phyloP scores from a whole-genome alignment of 2,113 vertebrate genomes.

The Tachysurus vachellii region DNA sequence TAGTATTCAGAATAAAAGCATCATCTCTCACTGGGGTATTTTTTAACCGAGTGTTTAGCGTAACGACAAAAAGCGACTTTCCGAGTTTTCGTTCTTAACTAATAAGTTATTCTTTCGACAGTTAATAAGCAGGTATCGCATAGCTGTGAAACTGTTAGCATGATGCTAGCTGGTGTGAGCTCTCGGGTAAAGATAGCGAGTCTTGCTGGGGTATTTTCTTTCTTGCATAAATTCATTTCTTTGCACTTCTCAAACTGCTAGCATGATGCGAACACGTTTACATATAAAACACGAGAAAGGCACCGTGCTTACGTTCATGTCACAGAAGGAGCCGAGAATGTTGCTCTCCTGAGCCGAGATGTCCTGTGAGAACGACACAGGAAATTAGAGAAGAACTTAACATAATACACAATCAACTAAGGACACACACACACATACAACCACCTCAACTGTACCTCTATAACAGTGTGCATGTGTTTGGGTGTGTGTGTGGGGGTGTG shows the following conservation, averaged over 20 bases:
- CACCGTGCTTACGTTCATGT: conserved; percentile 94
- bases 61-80: neutral
- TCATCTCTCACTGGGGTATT: neutral
- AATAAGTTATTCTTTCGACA: no score
- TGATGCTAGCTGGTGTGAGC: no score
- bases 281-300: no score
- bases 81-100: no score
- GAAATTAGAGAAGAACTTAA: conserved; percentile 15
- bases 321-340: conserved; percentile 98
- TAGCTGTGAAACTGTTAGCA: no score
- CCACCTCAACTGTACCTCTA: no score
- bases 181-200: no score
- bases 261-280: neutral
- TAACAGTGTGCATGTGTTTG: conserved; percentile 82
- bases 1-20: neutral
- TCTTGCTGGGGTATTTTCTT: no score
- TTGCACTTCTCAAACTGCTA: no score
- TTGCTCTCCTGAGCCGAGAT: conserved; percentile 99
- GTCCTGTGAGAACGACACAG: conserved; percentile 76
- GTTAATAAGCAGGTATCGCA: no score
- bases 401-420: neutral
- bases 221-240: no score
- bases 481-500: conserved; percentile 42
- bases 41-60: neutral
- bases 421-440: neutral